A percentile compares a stretch with the other conserved stretches of the same genome.
These are phyloP conservation scores for Astyanax mexicanus DNA, from an alignment of 2,797 vertebrate genomes.

Conservation along the genomic window DNA sequence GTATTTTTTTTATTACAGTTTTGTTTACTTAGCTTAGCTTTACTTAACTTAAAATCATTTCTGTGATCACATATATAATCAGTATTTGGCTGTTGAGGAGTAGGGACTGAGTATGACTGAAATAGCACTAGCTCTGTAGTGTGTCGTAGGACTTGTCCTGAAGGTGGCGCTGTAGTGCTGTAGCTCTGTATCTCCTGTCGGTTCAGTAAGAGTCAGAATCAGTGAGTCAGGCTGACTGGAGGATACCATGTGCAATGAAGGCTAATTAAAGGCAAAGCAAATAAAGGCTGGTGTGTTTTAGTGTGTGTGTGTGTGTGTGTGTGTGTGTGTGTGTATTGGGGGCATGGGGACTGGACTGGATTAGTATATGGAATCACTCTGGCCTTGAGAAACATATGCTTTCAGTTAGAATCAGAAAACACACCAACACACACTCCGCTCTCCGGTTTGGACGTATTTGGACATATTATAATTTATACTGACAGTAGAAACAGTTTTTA, in stretches of 20 bases:
- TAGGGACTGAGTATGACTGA: background rate
- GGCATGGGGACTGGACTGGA: background rate
- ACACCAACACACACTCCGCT: too few relatives aligned
- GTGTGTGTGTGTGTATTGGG: constrained; percentile 9
- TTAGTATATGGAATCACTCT: constrained; percentile 9
- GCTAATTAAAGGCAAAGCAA: constrained; percentile 8
- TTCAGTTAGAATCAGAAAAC: constrained; percentile 21
- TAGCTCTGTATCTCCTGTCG: background rate
- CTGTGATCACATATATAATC: too few relatives aligned
- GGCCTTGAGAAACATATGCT: constrained; percentile 37
- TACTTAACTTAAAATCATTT: too few relatives aligned
- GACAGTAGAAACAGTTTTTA: too few relatives aligned
- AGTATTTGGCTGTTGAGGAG: background rate
- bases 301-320: background rate
- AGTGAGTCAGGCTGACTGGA: background rate
- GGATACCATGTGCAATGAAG: background rate
- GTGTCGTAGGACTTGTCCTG: background rate
- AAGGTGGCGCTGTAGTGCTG: background rate
- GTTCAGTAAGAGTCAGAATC: too few relatives aligned
- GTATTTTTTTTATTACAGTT: too few relatives aligned
- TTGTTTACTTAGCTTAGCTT: too few relatives aligned
- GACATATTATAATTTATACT: too few relatives aligned
- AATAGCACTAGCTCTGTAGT: background rate
- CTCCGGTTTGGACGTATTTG: too few relatives aligned
- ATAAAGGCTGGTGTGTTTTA: constrained; percentile 13